Conservation (phyloP, 2,113 vertebrate species). For the rat (Rattus norvegicus) region DNA sequence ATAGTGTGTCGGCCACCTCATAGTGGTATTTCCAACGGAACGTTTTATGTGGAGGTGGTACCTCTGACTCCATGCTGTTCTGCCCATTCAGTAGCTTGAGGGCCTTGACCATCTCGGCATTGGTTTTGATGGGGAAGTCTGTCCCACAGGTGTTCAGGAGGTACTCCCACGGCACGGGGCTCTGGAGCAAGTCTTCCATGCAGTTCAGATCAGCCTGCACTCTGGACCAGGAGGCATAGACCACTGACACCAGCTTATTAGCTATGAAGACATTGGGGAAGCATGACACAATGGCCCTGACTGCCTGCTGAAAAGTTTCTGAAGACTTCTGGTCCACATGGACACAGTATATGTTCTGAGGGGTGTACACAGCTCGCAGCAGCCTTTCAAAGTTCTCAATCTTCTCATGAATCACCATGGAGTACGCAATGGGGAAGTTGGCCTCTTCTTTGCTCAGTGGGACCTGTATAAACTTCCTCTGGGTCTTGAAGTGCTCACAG, state of each 20-base stretch:
- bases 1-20: constrained; percentile 68
- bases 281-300: constrained; percentile 89
- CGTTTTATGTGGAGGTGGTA: constrained; percentile 81
- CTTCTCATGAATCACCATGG: constrained; percentile 95
- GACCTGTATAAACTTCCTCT: constrained; percentile 86
- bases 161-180: constrained; percentile 90
- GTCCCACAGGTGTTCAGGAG: constrained; percentile 94
- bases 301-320: constrained; percentile 84
- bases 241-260: constrained; percentile 87
- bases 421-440: constrained; percentile 92
- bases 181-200: constrained; percentile 91
- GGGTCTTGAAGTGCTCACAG: constrained; percentile 85
- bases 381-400: constrained; percentile 96
- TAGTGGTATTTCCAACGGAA: constrained; percentile 89
- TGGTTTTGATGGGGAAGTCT: constrained; percentile 97
- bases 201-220: constrained; percentile 97
- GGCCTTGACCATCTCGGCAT: constrained; percentile 88
- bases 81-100: constrained; percentile 89
- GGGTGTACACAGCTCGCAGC: constrained; percentile 90
- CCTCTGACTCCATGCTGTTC: constrained; percentile 93
- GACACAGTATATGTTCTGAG: constrained; percentile 96
- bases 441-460: constrained; percentile 91
- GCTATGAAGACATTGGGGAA: constrained; percentile 95
- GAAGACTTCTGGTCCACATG: constrained; percentile 91
- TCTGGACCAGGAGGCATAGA: constrained; percentile 94